phyloP scores from a whole-genome alignment of 2,888 invertebrate genomes.

The Sinotaia quadrata region DNA sequence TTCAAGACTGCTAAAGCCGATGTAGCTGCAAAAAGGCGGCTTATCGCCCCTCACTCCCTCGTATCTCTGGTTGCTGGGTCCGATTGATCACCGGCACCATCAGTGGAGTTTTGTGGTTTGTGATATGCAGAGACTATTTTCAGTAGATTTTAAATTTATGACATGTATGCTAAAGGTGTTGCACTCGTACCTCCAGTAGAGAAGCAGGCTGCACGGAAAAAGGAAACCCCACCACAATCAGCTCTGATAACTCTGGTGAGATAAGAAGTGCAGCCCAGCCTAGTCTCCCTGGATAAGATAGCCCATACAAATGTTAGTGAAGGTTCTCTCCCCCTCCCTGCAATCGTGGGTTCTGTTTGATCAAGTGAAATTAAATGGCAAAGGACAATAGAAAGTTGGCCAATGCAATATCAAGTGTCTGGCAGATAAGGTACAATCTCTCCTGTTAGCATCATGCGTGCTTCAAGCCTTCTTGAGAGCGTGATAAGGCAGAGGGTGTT shows the following conservation, averaged over 20 bases:
- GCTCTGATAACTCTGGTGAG: not conserved
- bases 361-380: constrained; percentile 26
- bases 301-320: constrained; percentile 19
- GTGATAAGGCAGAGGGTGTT: constrained; percentile 11
- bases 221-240: constrained; percentile 27
- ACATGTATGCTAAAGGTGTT: constrained; percentile 23
- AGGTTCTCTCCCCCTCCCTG: not conserved
- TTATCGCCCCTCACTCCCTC: constrained; percentile 24
- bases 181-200: not conserved
- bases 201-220: constrained; percentile 14
- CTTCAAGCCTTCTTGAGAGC: constrained; percentile 6
- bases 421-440: constrained; percentile 24
- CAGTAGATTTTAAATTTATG: constrained; percentile 29
- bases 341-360: constrained; percentile 1
- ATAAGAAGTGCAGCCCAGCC: constrained; percentile 16
- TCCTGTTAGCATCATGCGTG: constrained; percentile 20
- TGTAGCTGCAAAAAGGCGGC: not conserved
- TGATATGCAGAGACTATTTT: constrained; percentile 21
- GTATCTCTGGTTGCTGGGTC: constrained; percentile 24
- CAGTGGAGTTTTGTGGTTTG: constrained; percentile 7
- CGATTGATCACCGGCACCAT: constrained; percentile 18
- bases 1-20: not conserved
- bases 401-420: constrained; percentile 23
- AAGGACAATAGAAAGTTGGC: constrained; percentile 27
- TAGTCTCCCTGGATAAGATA: constrained; percentile 22